Evolutionary conservation across 2,113 vertebrate species (phyloP).

Genomic region (Notarius lentiginosus): DNA sequence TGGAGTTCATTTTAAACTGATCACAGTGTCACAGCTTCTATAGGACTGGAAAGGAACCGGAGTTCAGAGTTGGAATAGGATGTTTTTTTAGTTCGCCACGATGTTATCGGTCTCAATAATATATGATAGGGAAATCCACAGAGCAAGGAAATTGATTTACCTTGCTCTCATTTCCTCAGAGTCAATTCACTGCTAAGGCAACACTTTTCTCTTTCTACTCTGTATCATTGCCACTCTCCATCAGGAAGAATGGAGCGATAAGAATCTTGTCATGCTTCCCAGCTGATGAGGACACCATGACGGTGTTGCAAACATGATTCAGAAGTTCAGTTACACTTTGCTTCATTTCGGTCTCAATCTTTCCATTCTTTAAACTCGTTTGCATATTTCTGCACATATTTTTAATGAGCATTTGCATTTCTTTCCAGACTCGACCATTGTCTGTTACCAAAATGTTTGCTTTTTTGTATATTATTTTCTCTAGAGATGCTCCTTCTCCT

Average conservation of each 20-base stretch:
- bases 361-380: background rate
- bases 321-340: background rate
- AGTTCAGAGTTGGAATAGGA: no score
- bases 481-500: background rate
- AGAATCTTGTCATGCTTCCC: conserved; percentile 12
- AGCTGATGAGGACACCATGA: background rate
- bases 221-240: background rate
- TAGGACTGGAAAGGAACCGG: background rate
- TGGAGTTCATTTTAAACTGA: background rate
- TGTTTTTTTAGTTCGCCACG: no score
- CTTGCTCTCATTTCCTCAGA: background rate
- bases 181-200: background rate
- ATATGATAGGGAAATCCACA: background rate
- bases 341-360: background rate
- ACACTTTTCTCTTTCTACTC: background rate
- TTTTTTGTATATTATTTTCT: background rate
- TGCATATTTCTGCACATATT: background rate
- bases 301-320: background rate
- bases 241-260: background rate
- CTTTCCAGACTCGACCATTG: background rate
- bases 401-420: background rate
- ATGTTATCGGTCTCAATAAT: background rate
- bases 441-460: background rate
- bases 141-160: background rate
- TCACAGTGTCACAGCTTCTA: background rate